Percentiles rank a stretch among this genome's conserved stretches.
These are phyloP conservation scores for Sepioteuthis lessoniana DNA, from an alignment of 2,888 invertebrate genomes.

Conservation along the genomic window DNA sequence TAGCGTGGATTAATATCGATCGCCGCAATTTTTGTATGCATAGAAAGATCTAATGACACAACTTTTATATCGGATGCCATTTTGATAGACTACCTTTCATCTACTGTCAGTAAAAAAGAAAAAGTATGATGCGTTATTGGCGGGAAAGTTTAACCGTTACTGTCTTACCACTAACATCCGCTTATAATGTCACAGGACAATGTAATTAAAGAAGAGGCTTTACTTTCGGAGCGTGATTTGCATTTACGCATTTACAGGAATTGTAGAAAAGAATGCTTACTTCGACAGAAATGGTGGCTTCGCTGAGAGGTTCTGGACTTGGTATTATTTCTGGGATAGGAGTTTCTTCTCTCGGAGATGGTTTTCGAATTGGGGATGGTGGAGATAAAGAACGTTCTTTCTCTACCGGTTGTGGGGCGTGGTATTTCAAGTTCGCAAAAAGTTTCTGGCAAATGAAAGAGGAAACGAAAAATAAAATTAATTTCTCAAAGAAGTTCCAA, in stretches of 20 bases:
- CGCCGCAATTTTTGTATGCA: too few relatives aligned
- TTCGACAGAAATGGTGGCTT: not conserved
- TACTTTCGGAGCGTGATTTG: too few relatives aligned
- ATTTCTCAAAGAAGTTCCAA: not conserved
- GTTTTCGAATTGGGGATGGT: not conserved
- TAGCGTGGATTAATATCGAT: too few relatives aligned
- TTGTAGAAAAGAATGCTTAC: not conserved
- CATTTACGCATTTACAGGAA: not conserved
- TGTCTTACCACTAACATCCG: too few relatives aligned
- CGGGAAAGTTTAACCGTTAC: too few relatives aligned
- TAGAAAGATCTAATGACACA: too few relatives aligned
- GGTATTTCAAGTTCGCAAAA: not conserved
- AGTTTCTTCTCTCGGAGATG: not conserved
- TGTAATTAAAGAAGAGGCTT: too few relatives aligned
- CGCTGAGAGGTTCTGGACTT: not conserved
- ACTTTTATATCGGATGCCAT: too few relatives aligned
- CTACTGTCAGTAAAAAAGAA: too few relatives aligned
- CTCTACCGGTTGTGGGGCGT: not conserved
- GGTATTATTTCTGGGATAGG: not conserved
- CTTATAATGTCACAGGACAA: too few relatives aligned
- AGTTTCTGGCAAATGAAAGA: not conserved
- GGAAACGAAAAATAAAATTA: not conserved
- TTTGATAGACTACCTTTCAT: too few relatives aligned
- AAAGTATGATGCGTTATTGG: too few relatives aligned
- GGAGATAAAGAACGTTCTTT: not conserved